Evolutionary conservation across 2,888 invertebrate species (phyloP), one percentile per base, ranked within the genome.

Genomic region (Hypselothyrea guttata): DNA sequence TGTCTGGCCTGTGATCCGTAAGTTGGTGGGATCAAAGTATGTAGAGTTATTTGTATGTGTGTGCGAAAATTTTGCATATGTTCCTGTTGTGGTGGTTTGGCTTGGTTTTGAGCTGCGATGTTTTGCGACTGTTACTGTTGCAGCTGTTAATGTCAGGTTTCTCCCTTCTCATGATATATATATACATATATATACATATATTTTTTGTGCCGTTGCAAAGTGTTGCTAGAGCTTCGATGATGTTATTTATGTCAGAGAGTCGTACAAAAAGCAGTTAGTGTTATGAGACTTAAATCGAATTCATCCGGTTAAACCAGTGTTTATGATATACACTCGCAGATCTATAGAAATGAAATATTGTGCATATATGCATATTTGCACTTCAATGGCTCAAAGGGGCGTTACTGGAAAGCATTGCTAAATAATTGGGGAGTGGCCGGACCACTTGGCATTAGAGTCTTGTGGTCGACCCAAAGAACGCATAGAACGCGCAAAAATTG

Each of bases 291-390:
- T 54, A 54, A 63, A 75, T 72, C 68, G 63, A 68, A 64, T 63
- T 61, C 76, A 75, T 75, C 81, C 73, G 81, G 81, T 75, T 79
- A 68, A 52, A 71, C 72, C 60, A 56, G 76, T 68, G 57, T 59
- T 47, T 54, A 66, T 61, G 56, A 68, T 69, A 54, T 16, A 49
- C 18, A 62, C 33, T 22, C 11, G 15, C 38, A 30, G 11, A 30
- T 11, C 31, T 15, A 33, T 9, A n/a, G 11, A 18, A n/a, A 9
- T 38, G 5, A n/a, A 11, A 11, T 18, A 16, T 18, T 11, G 8
- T 44, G n/a, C 7, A 12, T 33, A 9, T 13, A 8, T 34, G 15
- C 7, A 33, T 33, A 12, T 33, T 4, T 33, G 11, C 22, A 22
- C 22, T 22, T 22, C 3, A 22, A 22, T 22, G 5, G 22, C 22